Conservation (phyloP, 2,797 vertebrate genomes). For the Squalus acanthias region DNA sequence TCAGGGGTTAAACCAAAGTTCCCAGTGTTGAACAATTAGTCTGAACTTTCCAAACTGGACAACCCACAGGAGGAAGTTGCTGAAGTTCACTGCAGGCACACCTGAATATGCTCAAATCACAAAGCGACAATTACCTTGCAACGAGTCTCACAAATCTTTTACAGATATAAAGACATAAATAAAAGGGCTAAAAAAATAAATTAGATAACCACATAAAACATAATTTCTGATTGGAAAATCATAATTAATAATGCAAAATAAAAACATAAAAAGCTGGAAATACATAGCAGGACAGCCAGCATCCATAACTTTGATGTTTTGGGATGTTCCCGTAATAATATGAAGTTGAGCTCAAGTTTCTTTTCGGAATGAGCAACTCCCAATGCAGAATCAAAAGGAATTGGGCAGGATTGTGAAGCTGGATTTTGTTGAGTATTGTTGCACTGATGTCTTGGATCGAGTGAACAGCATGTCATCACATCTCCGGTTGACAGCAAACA, state of each 20-base stretch:
- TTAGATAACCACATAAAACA: background rate
- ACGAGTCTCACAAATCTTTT: background rate
- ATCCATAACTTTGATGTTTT: background rate
- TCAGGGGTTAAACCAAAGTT: background rate
- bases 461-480: background rate
- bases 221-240: background rate
- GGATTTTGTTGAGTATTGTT: background rate
- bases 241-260: background rate
- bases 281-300: background rate
- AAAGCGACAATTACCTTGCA: background rate
- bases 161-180: background rate
- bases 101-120: background rate
- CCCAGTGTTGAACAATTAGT: background rate
- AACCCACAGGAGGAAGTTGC: background rate
- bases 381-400: background rate
- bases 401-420: too few species aligned
- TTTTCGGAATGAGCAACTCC: background rate
- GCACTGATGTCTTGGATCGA: background rate
- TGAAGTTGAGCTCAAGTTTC: background rate
- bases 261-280: background rate
- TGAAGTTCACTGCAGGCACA: background rate
- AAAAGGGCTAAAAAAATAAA: background rate
- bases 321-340: background rate
- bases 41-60: background rate
- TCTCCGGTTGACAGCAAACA: background rate